phyloP scores from a whole-genome alignment of 2,888 invertebrate genomes.

The Plusia festucae region DNA sequence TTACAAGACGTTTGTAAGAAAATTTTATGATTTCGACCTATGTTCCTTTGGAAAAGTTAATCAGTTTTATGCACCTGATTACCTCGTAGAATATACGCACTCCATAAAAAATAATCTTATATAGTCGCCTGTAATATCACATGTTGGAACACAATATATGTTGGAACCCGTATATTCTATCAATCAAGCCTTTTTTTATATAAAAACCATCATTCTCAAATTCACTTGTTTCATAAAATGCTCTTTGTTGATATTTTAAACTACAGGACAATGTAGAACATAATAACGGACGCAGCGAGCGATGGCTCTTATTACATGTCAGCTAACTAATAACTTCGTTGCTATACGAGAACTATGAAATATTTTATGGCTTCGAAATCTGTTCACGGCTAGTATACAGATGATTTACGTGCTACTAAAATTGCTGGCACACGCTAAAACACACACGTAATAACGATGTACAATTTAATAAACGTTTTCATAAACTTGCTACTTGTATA shows the following conservation, averaged over 20 bases:
- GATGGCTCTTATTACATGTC: conserved; percentile 5
- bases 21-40: too few relatives aligned
- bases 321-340: conserved; percentile 9
- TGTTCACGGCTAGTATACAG: conserved; percentile 25
- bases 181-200: too few relatives aligned
- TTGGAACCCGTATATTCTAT: too few relatives aligned
- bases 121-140: too few relatives aligned
- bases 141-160: too few relatives aligned
- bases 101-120: too few relatives aligned
- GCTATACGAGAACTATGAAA: conserved; percentile 30
- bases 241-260: neutral
- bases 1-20: too few relatives aligned
- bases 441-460: conserved; percentile 20
- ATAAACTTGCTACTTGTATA: neutral
- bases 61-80: too few relatives aligned
- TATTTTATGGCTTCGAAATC: conserved; percentile 38
- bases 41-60: too few relatives aligned
- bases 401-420: conserved; percentile 44
- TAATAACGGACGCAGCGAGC: neutral
- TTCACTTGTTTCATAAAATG: too few relatives aligned
- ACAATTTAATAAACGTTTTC: conserved; percentile 25
- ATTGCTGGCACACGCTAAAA: conserved; percentile 25
- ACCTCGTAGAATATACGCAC: too few relatives aligned
- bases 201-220: too few relatives aligned
- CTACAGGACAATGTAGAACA: neutral